Conservation (phyloP, 2,888 invertebrate genomes). For the Xylota segnis region DNA sequence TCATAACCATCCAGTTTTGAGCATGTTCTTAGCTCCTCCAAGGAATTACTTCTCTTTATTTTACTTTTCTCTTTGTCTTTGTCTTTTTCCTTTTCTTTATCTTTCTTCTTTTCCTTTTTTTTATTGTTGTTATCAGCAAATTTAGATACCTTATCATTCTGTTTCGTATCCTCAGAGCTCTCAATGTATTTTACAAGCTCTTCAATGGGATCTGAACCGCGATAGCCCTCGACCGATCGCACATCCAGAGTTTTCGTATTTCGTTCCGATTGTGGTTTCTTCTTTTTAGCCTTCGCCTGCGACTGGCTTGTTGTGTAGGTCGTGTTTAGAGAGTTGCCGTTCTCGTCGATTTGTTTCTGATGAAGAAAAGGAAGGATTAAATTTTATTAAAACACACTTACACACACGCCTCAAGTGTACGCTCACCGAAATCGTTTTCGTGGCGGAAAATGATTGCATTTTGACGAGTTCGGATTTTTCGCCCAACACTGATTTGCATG, state of each 20-base stretch:
- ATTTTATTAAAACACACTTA: constrained; percentile 59
- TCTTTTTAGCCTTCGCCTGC: constrained; percentile 87
- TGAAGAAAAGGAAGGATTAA: constrained; percentile 82
- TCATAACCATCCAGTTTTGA: constrained; percentile 90
- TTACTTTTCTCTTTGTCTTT: constrained; percentile 82
- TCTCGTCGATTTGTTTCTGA: constrained; percentile 90
- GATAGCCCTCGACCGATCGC: constrained; percentile 90
- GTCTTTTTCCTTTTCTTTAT: constrained; percentile 83
- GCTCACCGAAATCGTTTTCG: constrained; percentile 79
- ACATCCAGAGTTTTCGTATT: constrained; percentile 85
- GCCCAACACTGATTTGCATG: constrained; percentile 81
- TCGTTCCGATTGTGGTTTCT: constrained; percentile 86
- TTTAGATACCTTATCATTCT: constrained; percentile 83
- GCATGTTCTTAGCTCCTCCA: constrained; percentile 91
- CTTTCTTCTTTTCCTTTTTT: constrained; percentile 85
- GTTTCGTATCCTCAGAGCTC: constrained; percentile 85
- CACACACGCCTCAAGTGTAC: constrained; percentile 54
- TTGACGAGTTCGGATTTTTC: constrained; percentile 78
- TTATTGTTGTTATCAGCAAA: constrained; percentile 80
- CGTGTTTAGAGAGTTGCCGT: constrained; percentile 89
- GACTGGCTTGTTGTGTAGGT: constrained; percentile 84
- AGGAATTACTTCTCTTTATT: constrained; percentile 90
- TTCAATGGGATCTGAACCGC: constrained; percentile 91
- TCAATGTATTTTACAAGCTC: constrained; percentile 92
- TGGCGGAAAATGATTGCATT: constrained; percentile 77